A percentile compares a stretch with the other conserved stretches of the same genome.
phyloP scores from a whole-genome alignment of 1,140 invertebrate species.

The Pentalonia nigronervosa region DNA sequence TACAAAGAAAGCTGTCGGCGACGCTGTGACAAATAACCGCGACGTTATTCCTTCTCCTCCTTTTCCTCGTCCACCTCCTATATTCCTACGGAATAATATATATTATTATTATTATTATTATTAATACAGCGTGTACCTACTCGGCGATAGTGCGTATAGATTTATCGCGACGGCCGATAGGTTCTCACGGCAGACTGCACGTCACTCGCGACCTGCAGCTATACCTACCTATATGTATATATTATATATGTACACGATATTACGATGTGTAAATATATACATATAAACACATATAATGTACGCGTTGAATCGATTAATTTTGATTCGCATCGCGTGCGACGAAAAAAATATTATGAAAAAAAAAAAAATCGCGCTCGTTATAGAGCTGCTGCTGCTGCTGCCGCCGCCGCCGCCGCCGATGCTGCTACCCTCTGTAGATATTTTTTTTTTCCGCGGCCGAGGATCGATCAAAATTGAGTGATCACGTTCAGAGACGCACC shows the following conservation, averaged over 20 bases:
- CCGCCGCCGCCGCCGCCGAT: neutral
- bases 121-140: neutral
- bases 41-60: neutral
- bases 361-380: neutral
- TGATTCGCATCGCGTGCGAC: constrained; percentile 10
- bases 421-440: neutral
- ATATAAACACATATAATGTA: neutral
- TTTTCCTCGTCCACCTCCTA: too few species aligned
- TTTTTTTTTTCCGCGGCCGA: neutral
- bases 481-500: constrained; percentile 31
- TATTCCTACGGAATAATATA: neutral
- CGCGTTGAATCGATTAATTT: constrained; percentile 12
- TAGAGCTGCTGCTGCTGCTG: too few species aligned
- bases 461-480: constrained; percentile 48
- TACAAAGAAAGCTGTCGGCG: constrained; percentile 26
- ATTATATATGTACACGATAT: neutral
- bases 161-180: constrained; percentile 48
- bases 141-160: neutral
- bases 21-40: constrained; percentile 37
- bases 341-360: neutral
- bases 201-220: neutral
- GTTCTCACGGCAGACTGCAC: constrained; percentile 35
- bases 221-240: neutral
- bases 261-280: neutral
- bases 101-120: neutral